Percentiles rank a stretch among this genome's conserved stretches.
phyloP scores from a whole-genome alignment of 2,113 vertebrate species.

The Tursiops truncatus region DNA sequence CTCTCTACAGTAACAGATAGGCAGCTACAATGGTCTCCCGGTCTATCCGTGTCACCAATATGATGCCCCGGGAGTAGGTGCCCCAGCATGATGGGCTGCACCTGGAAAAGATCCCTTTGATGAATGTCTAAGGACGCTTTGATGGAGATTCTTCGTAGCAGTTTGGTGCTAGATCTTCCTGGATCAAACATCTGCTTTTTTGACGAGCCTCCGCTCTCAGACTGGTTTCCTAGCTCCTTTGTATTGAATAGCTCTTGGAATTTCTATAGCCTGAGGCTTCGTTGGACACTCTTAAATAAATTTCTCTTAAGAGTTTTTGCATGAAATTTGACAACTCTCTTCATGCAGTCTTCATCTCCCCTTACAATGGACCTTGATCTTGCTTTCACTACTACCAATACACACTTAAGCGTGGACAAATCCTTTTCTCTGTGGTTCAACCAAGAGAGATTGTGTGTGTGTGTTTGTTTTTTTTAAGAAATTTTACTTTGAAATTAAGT shows the following conservation, averaged over 20 bases:
- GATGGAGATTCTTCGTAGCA: neutral
- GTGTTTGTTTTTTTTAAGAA: neutral
- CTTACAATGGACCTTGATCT: neutral
- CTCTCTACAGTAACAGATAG: neutral
- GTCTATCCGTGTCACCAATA: neutral
- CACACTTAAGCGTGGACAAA: neutral
- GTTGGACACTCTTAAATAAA: neutral
- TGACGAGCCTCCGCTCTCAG: neutral
- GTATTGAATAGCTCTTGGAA: neutral
- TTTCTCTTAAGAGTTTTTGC: neutral
- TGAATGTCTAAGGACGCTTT: neutral
- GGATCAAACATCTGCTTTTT: neutral
- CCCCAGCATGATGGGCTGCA: no score
- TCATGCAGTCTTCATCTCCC: neutral
- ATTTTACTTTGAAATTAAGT: slow-evolving; percentile 46
- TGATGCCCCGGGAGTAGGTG: neutral
- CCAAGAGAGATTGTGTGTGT: neutral
- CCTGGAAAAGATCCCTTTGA: neutral
- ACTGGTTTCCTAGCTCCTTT: neutral
- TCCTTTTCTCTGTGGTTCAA: neutral
- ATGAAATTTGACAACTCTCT: neutral
- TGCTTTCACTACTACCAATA: neutral
- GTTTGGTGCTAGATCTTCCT: neutral
- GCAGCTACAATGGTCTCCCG: neutral
- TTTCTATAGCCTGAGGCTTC: neutral